phyloP scores from a whole-genome alignment of 2,888 invertebrate species.

The Agrilus mali region DNA sequence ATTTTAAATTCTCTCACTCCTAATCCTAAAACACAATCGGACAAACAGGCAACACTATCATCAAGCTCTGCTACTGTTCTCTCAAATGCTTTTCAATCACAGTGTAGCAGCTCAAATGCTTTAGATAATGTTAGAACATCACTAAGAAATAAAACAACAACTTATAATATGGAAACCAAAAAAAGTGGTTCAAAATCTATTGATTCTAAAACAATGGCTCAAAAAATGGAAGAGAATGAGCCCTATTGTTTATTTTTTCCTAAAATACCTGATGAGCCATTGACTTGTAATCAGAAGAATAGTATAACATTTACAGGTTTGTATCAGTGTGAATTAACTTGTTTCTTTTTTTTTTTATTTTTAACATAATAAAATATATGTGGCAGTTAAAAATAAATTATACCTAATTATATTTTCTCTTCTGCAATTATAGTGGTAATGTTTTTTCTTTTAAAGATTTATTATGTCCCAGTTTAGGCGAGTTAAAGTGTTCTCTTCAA shows the following conservation, averaged over 20 bases:
- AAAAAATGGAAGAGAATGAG: constrained; percentile 50
- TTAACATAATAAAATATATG: too few relatives aligned
- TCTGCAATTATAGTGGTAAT: not conserved
- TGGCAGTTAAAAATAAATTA: too few relatives aligned
- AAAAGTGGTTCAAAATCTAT: constrained; percentile 27
- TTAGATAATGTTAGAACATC: constrained; percentile 16
- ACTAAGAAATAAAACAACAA: constrained; percentile 25
- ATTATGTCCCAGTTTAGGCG: constrained; percentile 65
- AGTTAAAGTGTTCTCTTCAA: constrained; percentile 63
- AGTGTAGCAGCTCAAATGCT: not conserved
- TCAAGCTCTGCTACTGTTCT: not conserved
- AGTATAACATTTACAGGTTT: constrained; percentile 58
- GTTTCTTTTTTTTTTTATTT: not conserved
- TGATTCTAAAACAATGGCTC: constrained; percentile 43
- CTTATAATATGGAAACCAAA: constrained; percentile 40
- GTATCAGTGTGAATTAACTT: not conserved
- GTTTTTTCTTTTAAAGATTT: constrained; percentile 44
- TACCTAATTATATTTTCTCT: not conserved
- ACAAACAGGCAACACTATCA: not conserved
- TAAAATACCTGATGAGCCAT: constrained; percentile 48
- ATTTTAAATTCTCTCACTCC: constrained; percentile 28
- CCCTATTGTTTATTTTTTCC: constrained; percentile 70
- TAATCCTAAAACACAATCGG: constrained; percentile 1
- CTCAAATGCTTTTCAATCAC: not conserved
- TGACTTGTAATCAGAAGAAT: constrained; percentile 50